These are phyloP conservation scores for Augochlorella aurata DNA, from an alignment of 2,888 invertebrate genomes.

Conservation along the genomic window DNA sequence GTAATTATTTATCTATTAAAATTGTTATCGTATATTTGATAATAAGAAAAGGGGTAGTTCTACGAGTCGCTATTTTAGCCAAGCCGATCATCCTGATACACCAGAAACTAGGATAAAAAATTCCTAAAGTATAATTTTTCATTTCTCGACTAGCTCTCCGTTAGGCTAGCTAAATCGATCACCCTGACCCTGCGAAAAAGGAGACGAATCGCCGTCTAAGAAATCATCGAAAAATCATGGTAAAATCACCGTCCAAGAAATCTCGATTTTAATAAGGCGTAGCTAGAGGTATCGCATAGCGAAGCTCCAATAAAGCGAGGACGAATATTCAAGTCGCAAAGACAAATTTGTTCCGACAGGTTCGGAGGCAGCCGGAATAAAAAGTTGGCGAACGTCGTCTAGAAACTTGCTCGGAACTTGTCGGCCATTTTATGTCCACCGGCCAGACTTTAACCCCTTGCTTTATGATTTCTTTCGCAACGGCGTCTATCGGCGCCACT, in stretches of 20 bases:
- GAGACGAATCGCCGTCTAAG: too few relatives aligned
- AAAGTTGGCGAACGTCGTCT: neutral
- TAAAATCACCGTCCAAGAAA: too few relatives aligned
- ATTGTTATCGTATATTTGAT: too few relatives aligned
- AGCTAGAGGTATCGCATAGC: too few relatives aligned
- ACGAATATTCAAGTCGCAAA: neutral
- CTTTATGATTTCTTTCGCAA: neutral
- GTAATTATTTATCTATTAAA: too few relatives aligned
- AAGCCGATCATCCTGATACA: neutral
- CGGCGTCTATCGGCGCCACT: neutral
- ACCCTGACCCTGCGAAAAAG: too few relatives aligned
- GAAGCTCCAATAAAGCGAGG: neutral
- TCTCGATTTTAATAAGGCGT: too few relatives aligned
- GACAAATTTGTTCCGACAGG: neutral
- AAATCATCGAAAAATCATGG: too few relatives aligned
- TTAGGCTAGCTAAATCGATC: neutral
- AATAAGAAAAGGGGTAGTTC: neutral
- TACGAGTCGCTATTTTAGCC: neutral
- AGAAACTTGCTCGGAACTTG: neutral
- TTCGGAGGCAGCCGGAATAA: neutral
- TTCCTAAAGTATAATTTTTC: neutral
- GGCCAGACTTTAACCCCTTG: neutral
- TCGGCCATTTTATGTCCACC: neutral
- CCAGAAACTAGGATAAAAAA: neutral
- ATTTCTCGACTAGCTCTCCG: neutral